These are phyloP conservation scores for Netelia inedita DNA, from an alignment of 2,888 invertebrate genomes.

Conservation along the genomic window DNA sequence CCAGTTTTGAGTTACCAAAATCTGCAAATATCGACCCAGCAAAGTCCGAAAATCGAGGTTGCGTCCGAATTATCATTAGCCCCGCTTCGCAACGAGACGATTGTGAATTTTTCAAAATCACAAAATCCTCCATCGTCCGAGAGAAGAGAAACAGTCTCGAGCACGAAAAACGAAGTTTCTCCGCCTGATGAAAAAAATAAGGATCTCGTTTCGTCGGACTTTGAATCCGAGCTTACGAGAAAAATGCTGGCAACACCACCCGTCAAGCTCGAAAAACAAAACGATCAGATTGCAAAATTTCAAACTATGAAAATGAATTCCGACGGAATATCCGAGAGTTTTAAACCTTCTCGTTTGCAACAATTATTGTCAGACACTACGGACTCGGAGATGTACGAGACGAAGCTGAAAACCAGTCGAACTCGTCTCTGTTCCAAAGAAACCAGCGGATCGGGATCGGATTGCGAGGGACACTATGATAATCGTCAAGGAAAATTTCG, in stretches of 20 bases:
- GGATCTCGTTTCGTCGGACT: not conserved
- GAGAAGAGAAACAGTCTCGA: not conserved
- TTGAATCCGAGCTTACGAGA: constrained; percentile 12
- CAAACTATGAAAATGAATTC: not conserved
- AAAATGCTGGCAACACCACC: constrained; percentile 54
- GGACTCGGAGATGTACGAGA: constrained; percentile 59
- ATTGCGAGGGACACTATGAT: constrained; percentile 37
- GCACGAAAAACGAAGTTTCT: not conserved
- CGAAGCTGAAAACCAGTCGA: not conserved
- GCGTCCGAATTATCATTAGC: constrained; percentile 58
- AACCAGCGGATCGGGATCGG: constrained; percentile 61
- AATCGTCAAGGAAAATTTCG: not conserved
- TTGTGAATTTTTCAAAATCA: not conserved
- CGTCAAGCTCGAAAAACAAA: constrained; percentile 43
- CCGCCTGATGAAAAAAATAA: constrained; percentile 5
- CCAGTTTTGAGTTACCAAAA: constrained; percentile 76
- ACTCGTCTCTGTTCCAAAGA: constrained; percentile 32
- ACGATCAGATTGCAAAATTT: constrained; percentile 9
- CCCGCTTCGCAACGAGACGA: not conserved
- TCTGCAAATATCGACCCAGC: constrained; percentile 70
- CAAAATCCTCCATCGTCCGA: not conserved
- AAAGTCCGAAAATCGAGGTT: constrained; percentile 56
- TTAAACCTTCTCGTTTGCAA: constrained; percentile 12
- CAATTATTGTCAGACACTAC: constrained; percentile 55
- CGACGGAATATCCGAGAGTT: constrained; percentile 12